phyloP scores from a whole-genome alignment of 1,140 invertebrate species.

The Heliconius melpomene region DNA sequence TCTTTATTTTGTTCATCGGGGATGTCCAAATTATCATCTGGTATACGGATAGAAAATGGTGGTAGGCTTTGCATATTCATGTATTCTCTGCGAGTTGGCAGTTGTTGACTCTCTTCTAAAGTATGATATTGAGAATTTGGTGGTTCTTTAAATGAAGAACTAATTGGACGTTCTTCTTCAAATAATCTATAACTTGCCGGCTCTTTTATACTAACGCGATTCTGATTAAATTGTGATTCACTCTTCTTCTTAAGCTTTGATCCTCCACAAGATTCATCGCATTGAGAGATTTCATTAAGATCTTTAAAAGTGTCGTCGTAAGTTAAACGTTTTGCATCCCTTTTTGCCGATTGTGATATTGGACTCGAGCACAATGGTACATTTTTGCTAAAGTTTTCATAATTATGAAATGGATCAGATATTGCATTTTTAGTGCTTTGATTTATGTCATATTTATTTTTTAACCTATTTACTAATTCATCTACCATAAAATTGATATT shows the following conservation, averaged over 20 bases:
- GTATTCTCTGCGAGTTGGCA: not conserved
- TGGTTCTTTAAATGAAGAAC: slow-evolving; percentile 22
- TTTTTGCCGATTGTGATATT: slow-evolving; percentile 10
- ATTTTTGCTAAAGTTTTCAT: slow-evolving; percentile 46
- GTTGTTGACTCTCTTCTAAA: slow-evolving; percentile 24
- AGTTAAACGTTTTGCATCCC: not conserved
- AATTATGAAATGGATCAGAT: slow-evolving; percentile 40
- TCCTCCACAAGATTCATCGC: slow-evolving; percentile 3
- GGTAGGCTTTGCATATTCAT: slow-evolving; percentile 13
- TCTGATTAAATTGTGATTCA: not conserved
- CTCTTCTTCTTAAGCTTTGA: not conserved
- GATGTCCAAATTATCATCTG: not conserved
- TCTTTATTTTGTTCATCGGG: not conserved
- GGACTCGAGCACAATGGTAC: slow-evolving; percentile 45
- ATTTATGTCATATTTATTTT: slow-evolving; percentile 41
- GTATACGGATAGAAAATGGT: not conserved
- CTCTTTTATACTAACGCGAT: slow-evolving; percentile 16
- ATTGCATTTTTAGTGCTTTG: slow-evolving; percentile 39
- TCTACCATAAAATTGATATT: slow-evolving; percentile 54
- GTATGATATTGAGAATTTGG: slow-evolving; percentile 33
- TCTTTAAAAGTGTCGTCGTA: not conserved
- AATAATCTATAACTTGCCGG: slow-evolving; percentile 23
- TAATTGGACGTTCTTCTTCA: slow-evolving; percentile 26
- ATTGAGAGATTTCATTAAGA: slow-evolving; percentile 10
- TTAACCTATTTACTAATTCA: slow-evolving; percentile 55